A percentile compares a stretch with the other conserved stretches of the same genome.
Conservation (phyloP, 2,113 vertebrate species). For the Melanostigma gelatinosum region DNA sequence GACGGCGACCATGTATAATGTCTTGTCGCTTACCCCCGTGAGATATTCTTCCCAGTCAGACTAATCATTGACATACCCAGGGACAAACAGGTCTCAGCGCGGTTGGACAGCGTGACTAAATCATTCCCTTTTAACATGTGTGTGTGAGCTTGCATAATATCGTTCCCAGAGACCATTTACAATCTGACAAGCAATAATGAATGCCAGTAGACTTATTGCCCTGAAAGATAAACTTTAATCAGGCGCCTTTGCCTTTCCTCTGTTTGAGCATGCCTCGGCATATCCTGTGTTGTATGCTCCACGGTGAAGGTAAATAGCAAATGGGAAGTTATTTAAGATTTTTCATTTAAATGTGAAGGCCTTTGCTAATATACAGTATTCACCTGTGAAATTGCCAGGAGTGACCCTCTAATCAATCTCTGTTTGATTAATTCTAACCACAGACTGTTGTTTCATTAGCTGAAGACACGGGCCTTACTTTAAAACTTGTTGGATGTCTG, state of each 20-base stretch:
- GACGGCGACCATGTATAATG: constrained; percentile 1
- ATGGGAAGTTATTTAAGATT: constrained; percentile 79
- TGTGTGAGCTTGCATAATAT: constrained; percentile 83
- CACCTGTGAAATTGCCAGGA: constrained; percentile 67
- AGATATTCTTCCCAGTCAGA: constrained; percentile 43
- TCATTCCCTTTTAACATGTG: constrained; percentile 77
- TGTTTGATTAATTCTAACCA: constrained; percentile 77
- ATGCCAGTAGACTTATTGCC: constrained; percentile 85
- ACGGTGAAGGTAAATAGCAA: constrained; percentile 82
- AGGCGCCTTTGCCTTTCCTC: constrained; percentile 77
- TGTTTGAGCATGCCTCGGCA: constrained; percentile 84
- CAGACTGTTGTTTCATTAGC: constrained; percentile 70
- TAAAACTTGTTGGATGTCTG: constrained; percentile 34
- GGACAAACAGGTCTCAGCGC: constrained; percentile 75
- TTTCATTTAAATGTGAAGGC: constrained; percentile 83
- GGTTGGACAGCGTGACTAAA: constrained; percentile 70
- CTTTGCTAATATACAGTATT: constrained; percentile 76
- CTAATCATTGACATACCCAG: constrained; percentile 55
- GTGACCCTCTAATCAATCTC: constrained; percentile 74
- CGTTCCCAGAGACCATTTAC: constrained; percentile 80
- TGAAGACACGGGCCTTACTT: constrained; percentile 58
- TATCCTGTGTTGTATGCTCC: constrained; percentile 74
- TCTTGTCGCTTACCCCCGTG: constrained; percentile 27
- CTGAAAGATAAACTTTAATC: constrained; percentile 88
- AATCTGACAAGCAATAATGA: constrained; percentile 86